A percentile compares a stretch with the other conserved stretches of the same genome.
phyloP scores from a whole-genome alignment of 2,797 vertebrate species.

The Falco peregrinus region DNA sequence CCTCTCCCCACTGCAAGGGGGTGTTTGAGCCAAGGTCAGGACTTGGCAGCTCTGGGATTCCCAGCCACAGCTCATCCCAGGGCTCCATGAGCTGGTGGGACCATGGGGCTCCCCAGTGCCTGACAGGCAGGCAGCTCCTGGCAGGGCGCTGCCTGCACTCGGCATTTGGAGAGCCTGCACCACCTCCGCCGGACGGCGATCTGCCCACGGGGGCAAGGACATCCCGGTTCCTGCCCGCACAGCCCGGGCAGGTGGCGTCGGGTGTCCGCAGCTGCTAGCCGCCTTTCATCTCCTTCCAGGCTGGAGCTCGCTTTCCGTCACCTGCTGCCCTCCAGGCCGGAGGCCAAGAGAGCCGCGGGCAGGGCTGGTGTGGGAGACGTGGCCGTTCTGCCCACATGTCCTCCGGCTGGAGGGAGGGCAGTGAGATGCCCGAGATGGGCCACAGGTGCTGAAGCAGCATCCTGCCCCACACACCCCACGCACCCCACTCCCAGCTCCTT shows the following conservation, averaged over 20 bases:
- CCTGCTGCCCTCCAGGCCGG: slow-evolving; percentile 49
- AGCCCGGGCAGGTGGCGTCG: slow-evolving; percentile 35
- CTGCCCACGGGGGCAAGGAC: slow-evolving; percentile 26
- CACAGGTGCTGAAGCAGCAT: neutral
- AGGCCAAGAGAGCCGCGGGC: slow-evolving; percentile 5
- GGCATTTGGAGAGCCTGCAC: neutral
- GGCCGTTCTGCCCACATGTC: slow-evolving; percentile 3
- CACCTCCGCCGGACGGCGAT: neutral
- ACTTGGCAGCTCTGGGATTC: neutral
- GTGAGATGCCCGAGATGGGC: neutral
- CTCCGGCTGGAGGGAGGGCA: neutral
- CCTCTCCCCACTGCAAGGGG: accelerated
- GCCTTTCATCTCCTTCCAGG: slow-evolving; percentile 63
- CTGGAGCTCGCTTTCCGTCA: slow-evolving; percentile 49
- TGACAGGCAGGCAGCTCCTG: neutral
- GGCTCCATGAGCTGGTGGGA: neutral
- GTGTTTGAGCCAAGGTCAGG: neutral
- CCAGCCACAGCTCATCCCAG: accelerated
- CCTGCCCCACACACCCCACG: neutral
- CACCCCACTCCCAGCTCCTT: neutral
- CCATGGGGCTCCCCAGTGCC: neutral
- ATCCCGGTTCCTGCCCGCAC: neutral
- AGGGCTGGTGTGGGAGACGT: slow-evolving; percentile 1
- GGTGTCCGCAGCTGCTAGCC: slow-evolving; percentile 38
- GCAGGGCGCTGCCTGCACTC: neutral